Conservation (phyloP, 2,113 vertebrate species). For the Maccullochella peelii region DNA sequence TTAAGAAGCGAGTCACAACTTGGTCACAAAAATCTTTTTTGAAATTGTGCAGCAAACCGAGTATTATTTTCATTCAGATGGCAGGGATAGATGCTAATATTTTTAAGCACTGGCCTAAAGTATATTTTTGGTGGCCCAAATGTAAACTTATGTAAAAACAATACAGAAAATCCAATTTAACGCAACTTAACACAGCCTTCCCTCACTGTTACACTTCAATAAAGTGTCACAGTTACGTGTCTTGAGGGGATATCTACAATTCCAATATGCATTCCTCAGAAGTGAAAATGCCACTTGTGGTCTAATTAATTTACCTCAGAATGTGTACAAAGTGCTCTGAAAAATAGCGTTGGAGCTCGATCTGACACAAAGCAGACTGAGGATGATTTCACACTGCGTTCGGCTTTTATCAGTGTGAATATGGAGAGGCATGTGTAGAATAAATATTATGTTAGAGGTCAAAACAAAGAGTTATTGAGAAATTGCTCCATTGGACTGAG, state of each 20-base stretch:
- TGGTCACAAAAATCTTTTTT: too few relatives aligned
- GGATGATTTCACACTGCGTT: slow-evolving; percentile 45
- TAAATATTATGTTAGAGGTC: slow-evolving; percentile 22
- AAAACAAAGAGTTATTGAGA: slow-evolving; percentile 26
- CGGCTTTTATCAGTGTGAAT: slow-evolving; percentile 40
- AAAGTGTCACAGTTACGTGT: too few relatives aligned
- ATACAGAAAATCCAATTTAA: too few relatives aligned
- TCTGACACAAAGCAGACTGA: slow-evolving; percentile 57
- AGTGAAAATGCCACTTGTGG: slow-evolving; percentile 38
- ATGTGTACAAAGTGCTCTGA: slow-evolving; percentile 18
- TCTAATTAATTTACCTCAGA: slow-evolving; percentile 59
- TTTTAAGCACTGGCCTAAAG: too few relatives aligned
- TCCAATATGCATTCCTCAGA: slow-evolving; percentile 11
- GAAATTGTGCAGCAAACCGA: too few relatives aligned
- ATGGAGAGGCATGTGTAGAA: neutral
- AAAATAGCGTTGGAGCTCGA: slow-evolving; percentile 52
- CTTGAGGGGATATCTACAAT: slow-evolving; percentile 37
- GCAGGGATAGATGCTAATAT: too few relatives aligned
- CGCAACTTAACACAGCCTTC: too few relatives aligned
- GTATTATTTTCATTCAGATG: too few relatives aligned
- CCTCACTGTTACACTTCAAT: too few relatives aligned
- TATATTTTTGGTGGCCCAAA: too few relatives aligned
- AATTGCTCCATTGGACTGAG: neutral
- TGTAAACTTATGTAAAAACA: too few relatives aligned
- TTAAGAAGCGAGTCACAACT: too few relatives aligned